Conservation (phyloP, 2,888 invertebrate genomes). For the Emmelina monodactyla region DNA sequence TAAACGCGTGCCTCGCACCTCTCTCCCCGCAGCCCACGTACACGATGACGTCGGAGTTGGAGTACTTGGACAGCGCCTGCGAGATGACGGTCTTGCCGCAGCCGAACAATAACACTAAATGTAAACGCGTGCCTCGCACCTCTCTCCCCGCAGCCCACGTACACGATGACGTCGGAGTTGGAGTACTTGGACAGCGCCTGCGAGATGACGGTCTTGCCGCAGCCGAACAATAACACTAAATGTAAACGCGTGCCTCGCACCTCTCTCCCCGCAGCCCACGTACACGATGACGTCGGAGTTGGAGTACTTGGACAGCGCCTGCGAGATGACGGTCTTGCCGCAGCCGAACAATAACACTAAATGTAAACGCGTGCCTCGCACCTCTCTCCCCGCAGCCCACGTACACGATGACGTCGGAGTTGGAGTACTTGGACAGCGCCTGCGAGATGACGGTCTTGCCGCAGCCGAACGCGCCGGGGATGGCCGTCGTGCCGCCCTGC, state of each 20-base stretch:
- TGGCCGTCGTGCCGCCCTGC: constrained; percentile 98
- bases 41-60: constrained; percentile 98
- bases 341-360: no score
- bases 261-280: constrained; percentile 99
- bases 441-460: constrained; percentile 99
- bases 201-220: constrained; percentile 99
- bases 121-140: constrained; percentile 58
- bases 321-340: constrained; percentile 99
- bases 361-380: constrained; percentile 22
- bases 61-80: constrained; percentile 98
- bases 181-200: constrained; percentile 99
- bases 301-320: constrained; percentile 98
- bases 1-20: constrained; percentile 60
- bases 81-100: constrained; percentile 99
- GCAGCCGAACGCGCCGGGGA: constrained; percentile 99
- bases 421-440: constrained; percentile 98
- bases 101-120: no score
- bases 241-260: constrained; percentile 38
- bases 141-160: constrained; percentile 99
- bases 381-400: constrained; percentile 99
- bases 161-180: constrained; percentile 99
- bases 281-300: constrained; percentile 99
- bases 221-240: no score
- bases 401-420: constrained; percentile 99
- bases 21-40: constrained; percentile 99